Evolutionary conservation across 2,888 invertebrate species (phyloP).

Genomic region (Lasius fuliginosus): DNA sequence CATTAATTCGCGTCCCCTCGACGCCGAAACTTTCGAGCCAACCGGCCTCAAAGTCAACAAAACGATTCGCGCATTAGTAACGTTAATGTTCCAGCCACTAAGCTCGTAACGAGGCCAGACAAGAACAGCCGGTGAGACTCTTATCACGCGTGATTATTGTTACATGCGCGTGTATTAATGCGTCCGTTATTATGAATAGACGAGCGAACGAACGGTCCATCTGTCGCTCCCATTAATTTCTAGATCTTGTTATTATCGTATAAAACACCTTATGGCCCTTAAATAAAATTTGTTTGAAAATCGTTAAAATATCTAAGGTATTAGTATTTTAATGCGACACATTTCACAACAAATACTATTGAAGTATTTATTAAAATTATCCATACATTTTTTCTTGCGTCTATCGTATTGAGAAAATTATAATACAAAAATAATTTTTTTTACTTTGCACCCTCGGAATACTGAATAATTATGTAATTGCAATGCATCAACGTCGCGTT

Average conservation of each 20-base stretch:
- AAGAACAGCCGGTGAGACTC: slow-evolving; percentile 53
- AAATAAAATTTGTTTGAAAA: not conserved
- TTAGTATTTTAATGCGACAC: not conserved
- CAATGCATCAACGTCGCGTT: not conserved
- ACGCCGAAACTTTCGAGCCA: slow-evolving; percentile 56
- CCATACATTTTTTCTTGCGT: not conserved
- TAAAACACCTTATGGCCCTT: not conserved
- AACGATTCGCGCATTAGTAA: slow-evolving; percentile 66
- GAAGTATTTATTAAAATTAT: not conserved
- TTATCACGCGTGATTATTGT: slow-evolving; percentile 55
- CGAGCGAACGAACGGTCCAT: slow-evolving; percentile 20
- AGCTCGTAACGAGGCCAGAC: slow-evolving; percentile 49
- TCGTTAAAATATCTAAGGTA: not conserved
- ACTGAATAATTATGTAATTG: slow-evolving; percentile 1
- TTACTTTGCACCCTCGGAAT: not conserved
- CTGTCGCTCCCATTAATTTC: slow-evolving; percentile 39
- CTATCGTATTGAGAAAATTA: not conserved
- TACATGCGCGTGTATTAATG: slow-evolving; percentile 52
- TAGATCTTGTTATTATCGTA: slow-evolving; percentile 16
- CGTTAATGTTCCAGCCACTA: slow-evolving; percentile 62
- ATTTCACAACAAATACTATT: not conserved
- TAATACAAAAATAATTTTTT: not conserved
- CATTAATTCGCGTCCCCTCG: slow-evolving; percentile 62
- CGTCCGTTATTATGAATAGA: slow-evolving; percentile 46
- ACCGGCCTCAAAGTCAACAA: slow-evolving; percentile 61